A percentile compares a stretch with the other conserved stretches of the same genome.
phyloP scores from a whole-genome alignment of 2,888 invertebrate species.

The Celastrina argiolus region DNA sequence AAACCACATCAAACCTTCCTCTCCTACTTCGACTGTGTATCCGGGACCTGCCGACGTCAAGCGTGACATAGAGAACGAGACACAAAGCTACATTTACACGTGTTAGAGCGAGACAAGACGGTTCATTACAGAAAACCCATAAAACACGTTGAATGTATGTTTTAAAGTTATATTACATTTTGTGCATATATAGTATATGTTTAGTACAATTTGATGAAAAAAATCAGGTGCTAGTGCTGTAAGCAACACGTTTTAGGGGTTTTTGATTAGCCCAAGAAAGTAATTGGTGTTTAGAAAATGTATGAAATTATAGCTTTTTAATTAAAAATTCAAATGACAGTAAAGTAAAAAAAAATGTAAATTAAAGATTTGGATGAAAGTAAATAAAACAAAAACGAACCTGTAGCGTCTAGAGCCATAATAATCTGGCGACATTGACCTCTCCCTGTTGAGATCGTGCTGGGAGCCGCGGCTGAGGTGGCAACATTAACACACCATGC shows the following conservation, averaged over 20 bases:
- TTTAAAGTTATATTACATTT: background rate
- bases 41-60: slow-evolving; percentile 65
- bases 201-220: background rate
- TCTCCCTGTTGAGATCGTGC: slow-evolving; percentile 82
- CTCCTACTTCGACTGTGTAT: slow-evolving; percentile 71
- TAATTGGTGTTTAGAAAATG: background rate
- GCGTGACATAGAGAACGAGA: slow-evolving; percentile 61
- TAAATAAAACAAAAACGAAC: slow-evolving; percentile 72
- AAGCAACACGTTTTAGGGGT: background rate
- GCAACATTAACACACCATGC: slow-evolving; percentile 56
- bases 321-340: slow-evolving; percentile 27
- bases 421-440: slow-evolving; percentile 85
- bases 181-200: background rate
- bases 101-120: slow-evolving; percentile 69
- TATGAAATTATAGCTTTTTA: slow-evolving; percentile 6
- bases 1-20: slow-evolving; percentile 69
- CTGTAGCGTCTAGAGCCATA: slow-evolving; percentile 86
- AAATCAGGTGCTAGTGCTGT: background rate
- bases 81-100: slow-evolving; percentile 75
- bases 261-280: slow-evolving; percentile 2
- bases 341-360: slow-evolving; percentile 23
- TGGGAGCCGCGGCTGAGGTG: slow-evolving; percentile 83
- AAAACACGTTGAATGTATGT: slow-evolving; percentile 18
- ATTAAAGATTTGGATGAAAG: slow-evolving; percentile 23
- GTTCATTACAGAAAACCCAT: slow-evolving; percentile 32